phyloP scores from a whole-genome alignment of 2,113 vertebrate species.

The Calyptomena viridis region DNA sequence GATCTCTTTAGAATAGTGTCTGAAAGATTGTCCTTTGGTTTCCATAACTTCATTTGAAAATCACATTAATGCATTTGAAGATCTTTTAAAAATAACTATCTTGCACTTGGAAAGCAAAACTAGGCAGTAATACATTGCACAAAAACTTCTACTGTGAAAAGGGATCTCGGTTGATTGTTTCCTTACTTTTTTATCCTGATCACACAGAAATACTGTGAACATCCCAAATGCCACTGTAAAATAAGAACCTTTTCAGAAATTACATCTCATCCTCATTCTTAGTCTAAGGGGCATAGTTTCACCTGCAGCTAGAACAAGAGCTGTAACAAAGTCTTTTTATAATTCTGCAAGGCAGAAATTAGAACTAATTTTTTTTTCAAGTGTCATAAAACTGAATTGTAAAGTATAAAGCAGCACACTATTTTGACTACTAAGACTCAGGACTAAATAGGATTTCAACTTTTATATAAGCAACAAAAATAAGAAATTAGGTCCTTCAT shows the following conservation, averaged over 20 bases:
- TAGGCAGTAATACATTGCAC: constrained; percentile 9
- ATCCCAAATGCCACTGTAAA: not conserved
- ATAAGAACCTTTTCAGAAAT: constrained; percentile 3
- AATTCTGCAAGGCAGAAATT: not conserved
- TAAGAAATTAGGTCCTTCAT: not conserved
- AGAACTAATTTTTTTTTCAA: not conserved
- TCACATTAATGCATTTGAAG: constrained; percentile 51
- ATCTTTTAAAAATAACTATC: constrained; percentile 60
- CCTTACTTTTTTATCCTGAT: not conserved
- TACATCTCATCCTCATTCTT: not conserved
- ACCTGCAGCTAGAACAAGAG: not conserved
- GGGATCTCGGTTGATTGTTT: constrained; percentile 52
- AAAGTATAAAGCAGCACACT: not conserved
- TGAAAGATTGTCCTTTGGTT: constrained; percentile 39
- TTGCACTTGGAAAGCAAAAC: constrained; percentile 44
- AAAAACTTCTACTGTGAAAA: constrained; percentile 43
- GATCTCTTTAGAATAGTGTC: constrained; percentile 31
- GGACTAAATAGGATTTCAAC: not conserved
- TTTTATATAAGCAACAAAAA: not conserved
- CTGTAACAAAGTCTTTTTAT: not conserved
- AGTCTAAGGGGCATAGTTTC: not conserved
- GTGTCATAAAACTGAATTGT: not conserved
- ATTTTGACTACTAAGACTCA: not conserved
- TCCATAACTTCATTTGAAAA: constrained; percentile 63
- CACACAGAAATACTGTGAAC: not conserved